Percentiles rank a stretch among this genome's conserved stretches.
Conservation (phyloP, 2,888 invertebrate genomes). For the Kryphioiulus occultus region DNA sequence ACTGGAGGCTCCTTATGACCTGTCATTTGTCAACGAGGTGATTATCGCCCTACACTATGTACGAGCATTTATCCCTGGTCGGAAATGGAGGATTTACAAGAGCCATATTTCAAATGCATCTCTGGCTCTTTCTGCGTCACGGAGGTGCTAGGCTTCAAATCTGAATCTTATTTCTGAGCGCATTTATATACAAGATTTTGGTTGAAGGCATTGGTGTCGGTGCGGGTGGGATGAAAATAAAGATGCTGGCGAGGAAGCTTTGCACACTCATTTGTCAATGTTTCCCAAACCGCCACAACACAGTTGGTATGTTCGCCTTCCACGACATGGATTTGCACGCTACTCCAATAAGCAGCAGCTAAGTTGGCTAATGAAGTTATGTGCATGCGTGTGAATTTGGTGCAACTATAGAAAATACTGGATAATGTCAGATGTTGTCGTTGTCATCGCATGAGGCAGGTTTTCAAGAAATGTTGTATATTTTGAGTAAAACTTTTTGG, state of each 20-base stretch:
- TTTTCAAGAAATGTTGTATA: no score
- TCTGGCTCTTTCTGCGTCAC: slow-evolving; percentile 4
- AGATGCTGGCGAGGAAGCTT: background rate
- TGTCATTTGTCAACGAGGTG: slow-evolving; percentile 46
- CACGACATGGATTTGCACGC: background rate
- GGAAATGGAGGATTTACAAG: slow-evolving; percentile 39
- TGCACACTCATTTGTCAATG: background rate
- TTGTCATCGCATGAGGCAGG: no score
- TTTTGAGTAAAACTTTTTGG: no score
- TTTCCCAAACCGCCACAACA: background rate
- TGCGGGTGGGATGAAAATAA: background rate
- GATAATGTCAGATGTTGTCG: no score
- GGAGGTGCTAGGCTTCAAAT: background rate
- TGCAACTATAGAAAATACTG: no score
- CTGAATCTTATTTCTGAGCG: background rate
- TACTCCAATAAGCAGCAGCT: background rate
- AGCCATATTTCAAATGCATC: slow-evolving; percentile 40
- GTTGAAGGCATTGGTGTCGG: background rate
- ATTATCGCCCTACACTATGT: slow-evolving; percentile 20
- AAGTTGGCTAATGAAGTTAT: no score
- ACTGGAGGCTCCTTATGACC: background rate
- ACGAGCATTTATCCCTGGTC: slow-evolving; percentile 6
- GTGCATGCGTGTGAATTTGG: no score
- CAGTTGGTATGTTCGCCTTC: background rate
- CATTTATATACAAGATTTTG: background rate